Conservation (phyloP, 2,888 invertebrate species). For the Platycheirus rosarum region DNA sequence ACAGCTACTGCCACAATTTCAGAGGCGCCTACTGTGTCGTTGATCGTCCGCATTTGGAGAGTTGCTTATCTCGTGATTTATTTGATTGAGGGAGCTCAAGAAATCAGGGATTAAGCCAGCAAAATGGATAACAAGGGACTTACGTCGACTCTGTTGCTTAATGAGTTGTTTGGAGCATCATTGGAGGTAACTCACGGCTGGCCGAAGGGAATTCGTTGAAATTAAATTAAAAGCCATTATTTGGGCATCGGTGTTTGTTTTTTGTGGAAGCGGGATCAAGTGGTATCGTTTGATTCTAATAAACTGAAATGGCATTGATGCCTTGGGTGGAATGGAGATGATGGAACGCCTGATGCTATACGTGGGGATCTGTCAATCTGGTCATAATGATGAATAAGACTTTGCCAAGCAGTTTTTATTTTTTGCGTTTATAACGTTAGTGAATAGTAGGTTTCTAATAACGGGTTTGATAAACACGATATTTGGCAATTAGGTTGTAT, state of each 20-base stretch:
- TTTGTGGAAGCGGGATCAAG: constrained; percentile 57
- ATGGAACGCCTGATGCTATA: constrained; percentile 12
- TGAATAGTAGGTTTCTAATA: no score
- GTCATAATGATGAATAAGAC: no score
- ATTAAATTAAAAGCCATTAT: constrained; percentile 67
- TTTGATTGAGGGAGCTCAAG: constrained; percentile 65
- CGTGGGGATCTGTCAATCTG: constrained; percentile 1
- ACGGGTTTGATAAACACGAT: no score
- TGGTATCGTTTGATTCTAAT: constrained; percentile 49
- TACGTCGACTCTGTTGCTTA: constrained; percentile 41
- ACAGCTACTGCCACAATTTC: constrained; percentile 59
- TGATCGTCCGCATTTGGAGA: constrained; percentile 51
- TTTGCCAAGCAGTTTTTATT: no score
- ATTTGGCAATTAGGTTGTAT: no score
- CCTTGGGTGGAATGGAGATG: constrained; percentile 2
- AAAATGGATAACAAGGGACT: constrained; percentile 63
- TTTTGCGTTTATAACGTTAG: no score
- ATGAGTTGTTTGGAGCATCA: constrained; percentile 50
- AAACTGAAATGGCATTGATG: constrained; percentile 10
- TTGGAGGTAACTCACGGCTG: constrained; percentile 20
- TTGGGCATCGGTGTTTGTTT: constrained; percentile 19
- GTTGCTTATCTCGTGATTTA: constrained; percentile 74
- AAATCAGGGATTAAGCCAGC: constrained; percentile 64
- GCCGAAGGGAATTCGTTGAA: constrained; percentile 27
- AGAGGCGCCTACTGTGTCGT: constrained; percentile 62